phyloP scores from a whole-genome alignment of 2,888 invertebrate genomes.

The Strigamia maritima region DNA sequence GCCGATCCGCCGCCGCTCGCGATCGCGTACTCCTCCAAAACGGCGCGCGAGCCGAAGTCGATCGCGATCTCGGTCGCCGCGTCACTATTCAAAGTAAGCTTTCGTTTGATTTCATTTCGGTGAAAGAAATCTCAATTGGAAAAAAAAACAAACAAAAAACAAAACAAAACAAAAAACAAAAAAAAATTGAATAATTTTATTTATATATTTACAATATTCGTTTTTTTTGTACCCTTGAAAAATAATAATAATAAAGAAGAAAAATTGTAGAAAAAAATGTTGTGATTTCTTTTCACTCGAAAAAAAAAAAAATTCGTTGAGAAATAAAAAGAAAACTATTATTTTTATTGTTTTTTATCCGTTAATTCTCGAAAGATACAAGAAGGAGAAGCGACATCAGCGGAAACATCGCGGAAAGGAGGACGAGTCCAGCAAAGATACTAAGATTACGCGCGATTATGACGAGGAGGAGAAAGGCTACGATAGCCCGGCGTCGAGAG shows the following conservation, averaged over 20 bases:
- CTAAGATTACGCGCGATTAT: constrained; percentile 56
- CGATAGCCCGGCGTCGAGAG: constrained; percentile 48
- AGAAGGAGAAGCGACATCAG: constrained; percentile 41
- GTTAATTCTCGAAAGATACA: constrained; percentile 35
- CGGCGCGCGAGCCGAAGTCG: constrained; percentile 34
- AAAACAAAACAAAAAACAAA: too few relatives aligned
- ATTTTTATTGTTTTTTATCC: neutral
- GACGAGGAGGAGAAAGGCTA: constrained; percentile 59
- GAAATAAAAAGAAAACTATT: too few relatives aligned
- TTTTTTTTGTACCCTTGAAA: neutral
- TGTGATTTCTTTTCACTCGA: constrained; percentile 2
- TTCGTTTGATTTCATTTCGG: neutral
- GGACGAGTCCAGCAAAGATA: constrained; percentile 50
- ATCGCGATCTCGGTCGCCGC: constrained; percentile 40
- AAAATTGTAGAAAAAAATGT: neutral
- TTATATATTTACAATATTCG: neutral
- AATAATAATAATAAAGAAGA: neutral
- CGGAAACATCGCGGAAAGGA: constrained; percentile 45
- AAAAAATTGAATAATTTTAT: too few relatives aligned
- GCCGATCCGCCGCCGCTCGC: constrained; percentile 37
- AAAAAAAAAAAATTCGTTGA: neutral
- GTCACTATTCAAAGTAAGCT: constrained; percentile 40
- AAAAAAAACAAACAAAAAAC: too few relatives aligned
- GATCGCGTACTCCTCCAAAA: constrained; percentile 37
- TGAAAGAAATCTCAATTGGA: neutral